Conservation (phyloP, 2,888 invertebrate species). For the Apodemia duryi region DNA sequence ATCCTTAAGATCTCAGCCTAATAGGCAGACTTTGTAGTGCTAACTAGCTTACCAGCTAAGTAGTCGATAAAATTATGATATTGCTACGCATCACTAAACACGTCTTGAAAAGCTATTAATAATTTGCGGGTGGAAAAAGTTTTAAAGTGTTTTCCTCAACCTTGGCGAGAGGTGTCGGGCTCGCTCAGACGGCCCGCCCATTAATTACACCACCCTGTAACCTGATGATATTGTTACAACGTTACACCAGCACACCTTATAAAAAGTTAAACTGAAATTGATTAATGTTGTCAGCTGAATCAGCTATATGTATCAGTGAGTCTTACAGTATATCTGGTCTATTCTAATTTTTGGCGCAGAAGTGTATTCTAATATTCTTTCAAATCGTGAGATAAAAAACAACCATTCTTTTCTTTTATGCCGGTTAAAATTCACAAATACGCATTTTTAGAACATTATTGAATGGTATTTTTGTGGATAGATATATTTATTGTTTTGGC, state of each 20-base stretch:
- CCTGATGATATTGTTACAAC: slow-evolving; percentile 65
- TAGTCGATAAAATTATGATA: slow-evolving; percentile 29
- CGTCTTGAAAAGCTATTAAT: slow-evolving; percentile 71
- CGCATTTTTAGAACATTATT: no score
- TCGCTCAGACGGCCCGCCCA: slow-evolving; percentile 29
- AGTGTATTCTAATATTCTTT: no score
- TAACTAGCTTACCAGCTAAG: no score
- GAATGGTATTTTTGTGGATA: no score
- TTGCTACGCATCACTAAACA: slow-evolving; percentile 37
- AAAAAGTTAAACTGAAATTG: background rate
- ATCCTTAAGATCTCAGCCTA: no score
- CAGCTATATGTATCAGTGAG: background rate
- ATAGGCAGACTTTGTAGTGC: no score
- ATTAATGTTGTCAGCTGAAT: background rate
- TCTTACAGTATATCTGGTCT: no score
- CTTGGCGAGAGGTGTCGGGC: slow-evolving; percentile 42
- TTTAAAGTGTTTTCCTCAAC: slow-evolving; percentile 69
- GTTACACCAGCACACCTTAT: slow-evolving; percentile 41
- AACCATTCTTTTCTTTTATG: no score
- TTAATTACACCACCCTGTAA: slow-evolving; percentile 60
- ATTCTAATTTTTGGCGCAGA: no score
- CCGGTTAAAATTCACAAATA: no score
- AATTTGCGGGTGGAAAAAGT: slow-evolving; percentile 67
- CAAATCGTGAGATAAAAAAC: no score
- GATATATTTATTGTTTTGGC: no score